Base-by-base conservation (phyloP, 2,888 invertebrate genomes). In the Noctua comes region DNA sequence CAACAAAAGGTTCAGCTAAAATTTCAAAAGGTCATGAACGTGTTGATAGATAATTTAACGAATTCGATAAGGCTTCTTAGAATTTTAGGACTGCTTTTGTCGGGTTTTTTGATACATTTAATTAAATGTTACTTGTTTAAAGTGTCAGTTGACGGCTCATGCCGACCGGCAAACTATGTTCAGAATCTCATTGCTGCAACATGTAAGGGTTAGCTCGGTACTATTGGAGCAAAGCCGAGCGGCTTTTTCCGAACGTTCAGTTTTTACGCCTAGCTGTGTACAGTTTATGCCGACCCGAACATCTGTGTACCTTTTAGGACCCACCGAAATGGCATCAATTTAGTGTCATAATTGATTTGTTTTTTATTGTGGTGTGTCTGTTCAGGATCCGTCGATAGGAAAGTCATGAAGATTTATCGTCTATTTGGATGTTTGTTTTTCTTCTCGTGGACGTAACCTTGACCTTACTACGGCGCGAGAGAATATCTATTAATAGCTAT, bases 341-440 rank as follows among this genome's bases (percentile, higher is more conserved):
- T 13, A 21, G 27, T 27, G 21, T 11, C 54, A 66, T 18, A 0
- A 40, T 1, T 4, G 7, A 51, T 51, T 78, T n/a, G 43, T 81
- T 27, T 73, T 78, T 21, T 6, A 59, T 16, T 40, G 48, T 43
- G 11, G 62, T 71, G 31, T 40, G 6, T 8, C 18, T 21, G 71
- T 16, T 27, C n/a, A 8, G 31, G 16, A 64, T 54, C n/a, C 16
- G 8, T 73, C 51, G 62, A 73, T 54, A 21, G 10, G 3, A 54
- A 64, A 73, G 31, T 54, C 24, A 7, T 31, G 24, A 18, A 73
- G 16, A 71, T 80, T 72, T 51, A 78, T 40, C 7, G 51, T 36
- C 24, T 24, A 46, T 51, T 81, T 18, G 6, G 21, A 1, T 43
- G 80, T 74, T 81, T 81, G 78, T 78, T 78, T 78, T 81, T 73